Conservation (phyloP, 2,113 vertebrate species). For the Potamarius usumacintae region DNA sequence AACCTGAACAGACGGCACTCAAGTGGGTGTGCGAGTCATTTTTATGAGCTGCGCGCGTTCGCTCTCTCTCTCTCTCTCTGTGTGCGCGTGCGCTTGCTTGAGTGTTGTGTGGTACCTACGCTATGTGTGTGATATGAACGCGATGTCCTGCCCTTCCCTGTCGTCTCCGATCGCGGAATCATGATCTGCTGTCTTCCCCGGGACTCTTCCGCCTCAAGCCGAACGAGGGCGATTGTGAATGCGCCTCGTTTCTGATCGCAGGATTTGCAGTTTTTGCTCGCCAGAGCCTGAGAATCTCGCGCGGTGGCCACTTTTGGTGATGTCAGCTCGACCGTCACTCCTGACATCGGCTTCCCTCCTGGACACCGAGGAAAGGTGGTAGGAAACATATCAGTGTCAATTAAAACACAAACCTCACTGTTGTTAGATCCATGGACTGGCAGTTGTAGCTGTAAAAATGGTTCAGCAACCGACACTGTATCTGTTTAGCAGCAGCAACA, state of each 20-base stretch:
- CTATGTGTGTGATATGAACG: constrained; percentile 54
- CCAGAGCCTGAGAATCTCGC: constrained; percentile 60
- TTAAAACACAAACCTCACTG: constrained; percentile 41
- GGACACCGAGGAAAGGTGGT: constrained; percentile 67
- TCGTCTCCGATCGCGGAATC: constrained; percentile 70
- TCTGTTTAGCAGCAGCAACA: neutral
- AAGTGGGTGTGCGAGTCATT: constrained; percentile 42
- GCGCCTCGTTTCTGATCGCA: constrained; percentile 53
- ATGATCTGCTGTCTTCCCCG: constrained; percentile 70
- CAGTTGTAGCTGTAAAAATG: constrained; percentile 20
- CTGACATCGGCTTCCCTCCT: constrained; percentile 76
- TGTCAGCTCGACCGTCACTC: constrained; percentile 72
- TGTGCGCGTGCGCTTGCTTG: neutral
- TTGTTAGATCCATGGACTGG: neutral
- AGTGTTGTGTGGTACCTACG: constrained; percentile 54
- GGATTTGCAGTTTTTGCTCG: constrained; percentile 1
- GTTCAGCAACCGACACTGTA: neutral
- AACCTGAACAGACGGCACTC: constrained; percentile 41
- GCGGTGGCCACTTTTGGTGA: constrained; percentile 71
- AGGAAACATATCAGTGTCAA: constrained; percentile 55
- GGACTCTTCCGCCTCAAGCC: constrained; percentile 69
- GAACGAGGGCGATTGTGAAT: constrained; percentile 58
- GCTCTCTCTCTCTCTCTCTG: neutral
- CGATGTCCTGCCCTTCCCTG: constrained; percentile 71
- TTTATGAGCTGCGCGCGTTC: neutral